phyloP scores from a whole-genome alignment of 1,140 invertebrate genomes.

The Thalassaphorura encarpata region DNA sequence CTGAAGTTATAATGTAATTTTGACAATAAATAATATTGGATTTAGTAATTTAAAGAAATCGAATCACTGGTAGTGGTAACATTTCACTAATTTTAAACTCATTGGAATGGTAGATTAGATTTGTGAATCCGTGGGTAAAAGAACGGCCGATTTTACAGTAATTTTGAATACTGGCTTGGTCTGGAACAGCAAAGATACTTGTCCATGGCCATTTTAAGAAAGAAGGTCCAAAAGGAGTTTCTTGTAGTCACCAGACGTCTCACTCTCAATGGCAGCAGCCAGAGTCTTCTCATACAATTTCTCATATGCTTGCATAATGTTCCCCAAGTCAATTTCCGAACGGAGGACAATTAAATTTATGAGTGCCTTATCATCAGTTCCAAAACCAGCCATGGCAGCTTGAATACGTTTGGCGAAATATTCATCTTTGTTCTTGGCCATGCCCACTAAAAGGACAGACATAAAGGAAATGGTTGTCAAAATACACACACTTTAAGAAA shows the following conservation, averaged over 20 bases:
- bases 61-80: too few species aligned
- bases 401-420: constrained; percentile 48
- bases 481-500: not conserved
- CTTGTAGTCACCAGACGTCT: constrained; percentile 87
- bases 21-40: too few species aligned
- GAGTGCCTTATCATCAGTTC: constrained; percentile 43
- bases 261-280: constrained; percentile 50
- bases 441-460: constrained; percentile 39
- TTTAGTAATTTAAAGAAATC: too few species aligned
- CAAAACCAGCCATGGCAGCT: constrained; percentile 43
- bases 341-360: constrained; percentile 44
- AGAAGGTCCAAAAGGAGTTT: constrained; percentile 54
- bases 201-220: not conserved
- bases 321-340: constrained; percentile 44
- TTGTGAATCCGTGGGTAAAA: too few species aligned
- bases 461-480: constrained; percentile 11
- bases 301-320: constrained; percentile 41
- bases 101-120: not conserved
- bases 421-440: constrained; percentile 40
- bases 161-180: too few species aligned
- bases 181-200: too few species aligned
- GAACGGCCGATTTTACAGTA: too few species aligned
- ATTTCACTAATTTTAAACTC: not conserved
- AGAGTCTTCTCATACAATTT: constrained; percentile 37
- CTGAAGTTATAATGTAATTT: too few species aligned